Evolutionary conservation across 2,888 invertebrate species (phyloP), one percentile per base, ranked within the genome.

Genomic region (Noctuana brunneofusca): DNA sequence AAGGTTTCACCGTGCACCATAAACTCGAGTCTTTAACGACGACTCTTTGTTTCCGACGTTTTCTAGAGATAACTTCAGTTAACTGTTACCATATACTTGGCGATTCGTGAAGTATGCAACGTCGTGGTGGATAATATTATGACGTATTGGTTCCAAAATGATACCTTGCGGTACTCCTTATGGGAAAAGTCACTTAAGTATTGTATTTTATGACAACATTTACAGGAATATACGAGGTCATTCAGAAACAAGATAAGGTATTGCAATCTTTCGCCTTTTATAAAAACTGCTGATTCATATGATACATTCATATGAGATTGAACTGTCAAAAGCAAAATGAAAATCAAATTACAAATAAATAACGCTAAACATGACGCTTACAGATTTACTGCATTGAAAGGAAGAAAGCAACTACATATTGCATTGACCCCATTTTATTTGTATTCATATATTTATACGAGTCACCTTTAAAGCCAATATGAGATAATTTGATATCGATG

Each of bases 1-100:
- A 66, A 64, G 66, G 69, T 63, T 64, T 27, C 38, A 55, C 38
- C 18, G 38, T 62, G 49, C 63, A 35, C 24, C 57, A 46, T 63
- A 63, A 63, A 63, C 52, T 43, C 12, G 20, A 22, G 22, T 30
- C 50, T 63, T 56, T 63, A 63, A 22, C 52, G 56, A 63, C 16
- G 41, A 56, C 41, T 49, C 56, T 63, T 63, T 57, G 56, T 63
- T 57, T 56, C 56, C 43, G 48, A 62, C 48, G 55, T 52, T 57
- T 32, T 5, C 56, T 57, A 30, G 62, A 18, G 30, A 63, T 63
- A 41, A 63, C 38, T 57, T 41, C 12, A 63, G 43, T 20, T 24
- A 50, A 50, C n/a, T 8, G 54, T 41, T 30, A 50, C 30, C 27
- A 55, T 55, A 14, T 48, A 27, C 1, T 4, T 48, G 12, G 54